Conservation (phyloP, 2,888 invertebrate species). For the Lymantria dispar region DNA sequence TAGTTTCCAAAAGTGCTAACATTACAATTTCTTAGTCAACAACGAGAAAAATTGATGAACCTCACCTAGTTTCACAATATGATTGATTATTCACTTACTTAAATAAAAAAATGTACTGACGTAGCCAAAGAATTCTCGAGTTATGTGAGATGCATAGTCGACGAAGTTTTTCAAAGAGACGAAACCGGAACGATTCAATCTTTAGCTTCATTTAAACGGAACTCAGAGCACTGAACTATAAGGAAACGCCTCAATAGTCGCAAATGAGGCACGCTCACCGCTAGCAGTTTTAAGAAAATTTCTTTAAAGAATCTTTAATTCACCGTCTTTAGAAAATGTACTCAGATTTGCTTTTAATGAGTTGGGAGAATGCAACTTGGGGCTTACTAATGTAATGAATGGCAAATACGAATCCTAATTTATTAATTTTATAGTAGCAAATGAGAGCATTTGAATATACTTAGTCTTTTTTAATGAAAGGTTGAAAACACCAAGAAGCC, state of each 20-base stretch:
- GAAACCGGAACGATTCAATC: constrained; percentile 54
- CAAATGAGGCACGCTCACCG: constrained; percentile 75
- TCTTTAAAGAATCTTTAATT: constrained; percentile 73
- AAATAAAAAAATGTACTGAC: constrained; percentile 16
- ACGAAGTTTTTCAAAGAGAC: constrained; percentile 42
- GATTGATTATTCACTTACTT: neutral
- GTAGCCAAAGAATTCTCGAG: constrained; percentile 19
- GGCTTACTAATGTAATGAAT: constrained; percentile 63
- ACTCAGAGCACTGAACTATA: constrained; percentile 58
- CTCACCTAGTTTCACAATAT: too few relatives aligned
- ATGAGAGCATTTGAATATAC: neutral
- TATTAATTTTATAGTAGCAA: constrained; percentile 36
- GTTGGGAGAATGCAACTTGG: constrained; percentile 73
- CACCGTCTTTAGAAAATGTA: constrained; percentile 78
- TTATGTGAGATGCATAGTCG: constrained; percentile 32
- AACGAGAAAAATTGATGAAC: too few relatives aligned
- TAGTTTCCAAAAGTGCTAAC: too few relatives aligned
- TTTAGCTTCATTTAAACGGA: constrained; percentile 60
- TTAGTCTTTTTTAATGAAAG: too few relatives aligned
- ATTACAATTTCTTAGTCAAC: too few relatives aligned
- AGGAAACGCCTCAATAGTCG: constrained; percentile 69
- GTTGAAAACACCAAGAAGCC: too few relatives aligned
- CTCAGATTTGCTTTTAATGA: constrained; percentile 80
- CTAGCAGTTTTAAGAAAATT: constrained; percentile 73
- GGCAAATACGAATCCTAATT: constrained; percentile 49